Base-by-base conservation (phyloP, 2,888 invertebrate genomes). In the Melipona beecheii region DNA sequence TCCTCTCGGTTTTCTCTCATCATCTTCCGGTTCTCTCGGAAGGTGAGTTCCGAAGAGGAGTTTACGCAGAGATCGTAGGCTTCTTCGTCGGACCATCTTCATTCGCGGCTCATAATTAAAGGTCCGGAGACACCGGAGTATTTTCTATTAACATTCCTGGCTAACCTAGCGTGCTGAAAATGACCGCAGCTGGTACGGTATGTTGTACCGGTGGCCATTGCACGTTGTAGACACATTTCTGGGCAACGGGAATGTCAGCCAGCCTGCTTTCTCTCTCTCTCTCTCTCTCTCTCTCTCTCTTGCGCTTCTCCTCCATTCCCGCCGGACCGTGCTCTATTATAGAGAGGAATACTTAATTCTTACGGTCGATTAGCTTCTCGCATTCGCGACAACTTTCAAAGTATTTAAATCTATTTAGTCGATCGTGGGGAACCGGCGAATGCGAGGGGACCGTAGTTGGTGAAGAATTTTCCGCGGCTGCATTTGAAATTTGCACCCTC, bases 91-190 rank as follows among this genome's bases (percentile, higher is more conserved):
- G 27, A 73, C 75, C 85, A 90, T 80, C 87, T 87, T 83, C 75
- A 65, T 86, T 76, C 82, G 82, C 89, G 84, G 86, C 87, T 91
- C 90, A 91, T 92, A 93, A 93, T 93, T 93, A 93, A 93, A 93
- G 92, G 9, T 91, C 90, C 87, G 78, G 88, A 84, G 91, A 90
- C 89, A 90, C 85, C 88, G 92, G 43, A 93, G 93, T 91, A 93
- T 93, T 93, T 93, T 93, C 93, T 93, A 93, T 93, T 93, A 93
- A 93, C 93, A 93, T 93, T 93, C 93, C 92, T 92, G 92, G 93
- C 91, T 92, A 92, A 93, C 91, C 92, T 91, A 87, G 89, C 91
- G 89, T 88, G 88, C 90, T 89, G 90, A 89, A 92, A 93, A 93
- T 93, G 92, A 93, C 92, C 93, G 91, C 89, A 90, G 89, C 90